Evolutionary conservation across 2,888 invertebrate genomes (phyloP), one percentile per base, ranked within the genome.

Genomic region (Drosophila koepferae): DNA sequence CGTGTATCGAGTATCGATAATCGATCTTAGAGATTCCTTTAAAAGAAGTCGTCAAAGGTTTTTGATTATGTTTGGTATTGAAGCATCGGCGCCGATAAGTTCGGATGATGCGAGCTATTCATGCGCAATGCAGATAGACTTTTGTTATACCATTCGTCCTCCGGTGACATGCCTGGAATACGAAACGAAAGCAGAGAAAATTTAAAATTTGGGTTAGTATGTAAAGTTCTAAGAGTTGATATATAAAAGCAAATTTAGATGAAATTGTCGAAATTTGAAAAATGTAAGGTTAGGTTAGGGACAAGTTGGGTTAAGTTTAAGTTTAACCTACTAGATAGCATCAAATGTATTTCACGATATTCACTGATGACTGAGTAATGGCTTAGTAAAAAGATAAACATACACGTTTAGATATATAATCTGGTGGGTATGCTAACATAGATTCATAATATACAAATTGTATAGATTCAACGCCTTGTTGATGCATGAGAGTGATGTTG

Each of bases 91-190:
- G 98, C 97, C 68, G 98, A 96, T 91, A 99, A 95, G 94, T 98
- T 98, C 84, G 98, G 98, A 94, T 98, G 97, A 94, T 98, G 98
- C 62, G 98, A 97, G 91, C 97, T 96, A 95, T 99, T 99, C 99
- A 99, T 99, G 93, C 99, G 96, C 89, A 99, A 95, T 63, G 99
- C 99, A 71, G 98, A 98, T 91, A 99, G 95, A 91, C 98, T 98
- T 94, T 99, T 99, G 95, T 99, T 99, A 95, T 99, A 99, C 99
- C 99, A 99, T 94, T 99, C 98, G 93, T 97, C 98, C 93, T 97
- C 97, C 55, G 97, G 96, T 82, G 96, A 97, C 97, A 98, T 98
- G 86, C 97, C 98, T 98, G 61, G 3, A 51, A 64, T 28, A 23
- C 20, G 10, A 18, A 20, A 5, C 12, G 40, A 41, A 41, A 43